Base-by-base conservation (phyloP, 2,797 vertebrate species). In the Nyctalus aviator region DNA sequence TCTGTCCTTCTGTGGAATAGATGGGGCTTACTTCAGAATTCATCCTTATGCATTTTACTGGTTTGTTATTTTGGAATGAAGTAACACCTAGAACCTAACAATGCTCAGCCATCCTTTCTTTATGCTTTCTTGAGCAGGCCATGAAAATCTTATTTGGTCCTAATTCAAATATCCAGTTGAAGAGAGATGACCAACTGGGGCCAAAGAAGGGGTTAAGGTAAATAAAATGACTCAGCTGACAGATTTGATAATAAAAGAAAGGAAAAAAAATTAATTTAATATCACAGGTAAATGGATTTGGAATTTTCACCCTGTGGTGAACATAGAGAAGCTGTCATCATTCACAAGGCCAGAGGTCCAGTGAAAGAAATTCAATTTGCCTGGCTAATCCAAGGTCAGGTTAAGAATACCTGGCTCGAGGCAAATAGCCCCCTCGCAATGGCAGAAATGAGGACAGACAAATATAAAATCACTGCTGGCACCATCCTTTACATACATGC, bases 1-100 rank as follows among this genome's bases (percentile, higher is more conserved):
- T 97, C 90, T 76, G 96, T 90, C 76, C 48, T 94, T 96, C 94
- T 95, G 91, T 95, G 92, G 82, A 87, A 95, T 13, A 97, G 92
- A 93, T 89, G 96, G 96, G 78, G 95, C 76, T 97, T 95, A 95
- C 92, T 95, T 95, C 93, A 96, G 96, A 84, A 94, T 96, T 98
- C 94, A 96, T 95, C 94, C 96, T 89, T 30, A 46, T 32, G 88
- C 30, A 94, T 95, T 96, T 85, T 88, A 95, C 59, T 96, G 93
- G 89, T 87, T 96, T 96, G 85, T 96, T 97, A 96, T 95, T 97
- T 95, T 91, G 81, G 77, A 97, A 97, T 97, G 95, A 97, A 97
- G 96, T 95, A 97, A 97, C 88, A 96, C 91, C 96, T 87, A 86
- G 95, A 98, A 97, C 89, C 95, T 97, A 97, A 97, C 97, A 72